phyloP scores from a whole-genome alignment of 1,140 invertebrate species.

The Psix sp. region DNA sequence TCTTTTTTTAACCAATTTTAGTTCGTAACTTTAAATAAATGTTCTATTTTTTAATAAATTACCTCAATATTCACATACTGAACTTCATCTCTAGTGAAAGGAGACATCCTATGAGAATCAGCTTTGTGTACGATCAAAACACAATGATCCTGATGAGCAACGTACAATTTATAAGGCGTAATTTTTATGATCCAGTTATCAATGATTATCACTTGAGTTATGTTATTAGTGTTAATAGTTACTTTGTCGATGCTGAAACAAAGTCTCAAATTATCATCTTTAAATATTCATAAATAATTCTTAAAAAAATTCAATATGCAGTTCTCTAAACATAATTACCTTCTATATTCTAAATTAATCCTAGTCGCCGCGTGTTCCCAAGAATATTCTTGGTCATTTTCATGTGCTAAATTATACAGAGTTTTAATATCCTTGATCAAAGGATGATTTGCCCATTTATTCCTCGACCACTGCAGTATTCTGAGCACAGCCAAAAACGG shows the following conservation, averaged over 20 bases:
- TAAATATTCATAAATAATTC: neutral
- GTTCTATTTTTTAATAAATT: slow-evolving; percentile 12
- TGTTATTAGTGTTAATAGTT: slow-evolving; percentile 82
- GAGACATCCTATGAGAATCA: slow-evolving; percentile 84
- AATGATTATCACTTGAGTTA: slow-evolving; percentile 86
- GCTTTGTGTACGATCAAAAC: slow-evolving; percentile 84
- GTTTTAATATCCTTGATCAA: slow-evolving; percentile 81
- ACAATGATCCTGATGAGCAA: slow-evolving; percentile 88
- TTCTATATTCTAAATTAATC: slow-evolving; percentile 88
- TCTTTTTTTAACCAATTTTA: too few relatives aligned
- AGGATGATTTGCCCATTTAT: slow-evolving; percentile 86
- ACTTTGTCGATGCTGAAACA: slow-evolving; percentile 85
- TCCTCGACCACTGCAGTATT: slow-evolving; percentile 82
- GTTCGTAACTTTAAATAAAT: too few relatives aligned
- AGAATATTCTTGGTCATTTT: slow-evolving; percentile 72
- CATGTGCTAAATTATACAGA: slow-evolving; percentile 77
- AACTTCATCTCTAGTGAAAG: slow-evolving; percentile 80
- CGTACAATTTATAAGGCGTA: slow-evolving; percentile 83
- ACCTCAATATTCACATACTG: slow-evolving; percentile 89
- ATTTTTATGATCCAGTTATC: slow-evolving; percentile 94
- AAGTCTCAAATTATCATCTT: neutral
- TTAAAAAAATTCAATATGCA: neutral
- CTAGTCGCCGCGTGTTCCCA: slow-evolving; percentile 84
- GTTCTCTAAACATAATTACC: slow-evolving; percentile 75
- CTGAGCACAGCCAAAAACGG: slow-evolving; percentile 70